Percentiles rank a stretch among this genome's conserved stretches.
phyloP scores from a whole-genome alignment of 2,797 vertebrate species.

The Pangasius krempfi region DNA sequence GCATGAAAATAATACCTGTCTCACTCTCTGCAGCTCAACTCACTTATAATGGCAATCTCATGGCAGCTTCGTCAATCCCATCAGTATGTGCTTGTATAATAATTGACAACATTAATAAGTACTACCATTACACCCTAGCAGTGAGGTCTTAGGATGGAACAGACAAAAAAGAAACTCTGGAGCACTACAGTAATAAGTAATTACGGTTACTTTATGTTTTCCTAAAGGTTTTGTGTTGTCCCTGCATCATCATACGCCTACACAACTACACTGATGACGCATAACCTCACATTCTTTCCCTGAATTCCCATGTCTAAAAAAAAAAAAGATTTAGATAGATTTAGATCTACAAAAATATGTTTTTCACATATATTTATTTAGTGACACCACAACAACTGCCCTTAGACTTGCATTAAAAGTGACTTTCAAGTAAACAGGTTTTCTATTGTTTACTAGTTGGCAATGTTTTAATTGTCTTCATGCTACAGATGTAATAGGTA shows the following conservation, averaged over 20 bases:
- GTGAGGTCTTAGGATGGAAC: neutral
- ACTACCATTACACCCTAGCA: neutral
- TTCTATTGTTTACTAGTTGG: neutral
- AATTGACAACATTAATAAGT: neutral
- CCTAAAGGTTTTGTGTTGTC: constrained; percentile 2
- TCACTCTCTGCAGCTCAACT: neutral
- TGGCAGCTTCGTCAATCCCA: neutral
- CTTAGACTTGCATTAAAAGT: neutral
- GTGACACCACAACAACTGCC: neutral
- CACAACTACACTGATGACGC: neutral
- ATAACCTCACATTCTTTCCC: neutral
- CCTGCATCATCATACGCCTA: neutral
- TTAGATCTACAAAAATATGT: neutral
- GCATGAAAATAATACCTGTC: neutral
- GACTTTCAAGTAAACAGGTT: neutral
- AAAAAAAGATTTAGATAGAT: neutral
- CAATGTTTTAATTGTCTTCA: neutral
- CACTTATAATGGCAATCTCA: neutral
- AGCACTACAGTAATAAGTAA: neutral
- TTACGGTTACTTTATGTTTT: neutral
- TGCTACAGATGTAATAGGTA: neutral
- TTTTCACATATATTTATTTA: neutral
- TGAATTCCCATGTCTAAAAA: neutral
- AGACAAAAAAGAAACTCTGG: neutral
- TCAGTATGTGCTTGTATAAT: neutral